Conservation (phyloP, 2,888 invertebrate species). For the Synanthedon formicaeformis region DNA sequence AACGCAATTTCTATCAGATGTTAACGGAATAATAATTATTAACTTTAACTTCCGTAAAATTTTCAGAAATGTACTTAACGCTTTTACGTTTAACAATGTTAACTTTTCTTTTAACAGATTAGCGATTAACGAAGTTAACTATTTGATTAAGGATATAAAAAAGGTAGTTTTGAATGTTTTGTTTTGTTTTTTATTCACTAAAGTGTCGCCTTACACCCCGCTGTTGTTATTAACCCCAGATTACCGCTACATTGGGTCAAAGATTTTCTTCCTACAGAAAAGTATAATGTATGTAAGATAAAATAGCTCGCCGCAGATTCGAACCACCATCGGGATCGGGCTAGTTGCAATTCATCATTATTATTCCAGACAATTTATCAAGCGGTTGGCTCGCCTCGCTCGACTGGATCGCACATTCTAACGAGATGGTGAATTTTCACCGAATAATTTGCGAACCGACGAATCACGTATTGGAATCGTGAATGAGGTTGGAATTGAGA, state of each 20-base stretch:
- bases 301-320: slow-evolving; percentile 35
- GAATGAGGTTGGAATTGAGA: slow-evolving; percentile 67
- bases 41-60: too few species aligned
- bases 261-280: slow-evolving; percentile 6
- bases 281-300: neutral
- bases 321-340: slow-evolving; percentile 50
- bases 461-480: slow-evolving; percentile 70
- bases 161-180: slow-evolving; percentile 2
- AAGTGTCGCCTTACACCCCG: too few species aligned
- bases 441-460: slow-evolving; percentile 70
- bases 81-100: too few species aligned
- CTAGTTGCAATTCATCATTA: slow-evolving; percentile 71
- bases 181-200: slow-evolving; percentile 2
- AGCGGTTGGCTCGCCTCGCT: slow-evolving; percentile 65
- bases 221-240: too few species aligned
- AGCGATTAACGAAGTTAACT: too few species aligned
- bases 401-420: slow-evolving; percentile 66
- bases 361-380: slow-evolving; percentile 72
- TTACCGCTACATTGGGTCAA: neutral
- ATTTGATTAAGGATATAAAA: too few species aligned
- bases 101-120: too few species aligned
- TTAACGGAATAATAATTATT: too few species aligned
- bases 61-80: too few species aligned
- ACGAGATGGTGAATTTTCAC: slow-evolving; percentile 71
- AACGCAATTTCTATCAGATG: too few species aligned